These are phyloP conservation scores for Microplitis manilae DNA, from an alignment of 2,888 invertebrate genomes.

Conservation along the genomic window DNA sequence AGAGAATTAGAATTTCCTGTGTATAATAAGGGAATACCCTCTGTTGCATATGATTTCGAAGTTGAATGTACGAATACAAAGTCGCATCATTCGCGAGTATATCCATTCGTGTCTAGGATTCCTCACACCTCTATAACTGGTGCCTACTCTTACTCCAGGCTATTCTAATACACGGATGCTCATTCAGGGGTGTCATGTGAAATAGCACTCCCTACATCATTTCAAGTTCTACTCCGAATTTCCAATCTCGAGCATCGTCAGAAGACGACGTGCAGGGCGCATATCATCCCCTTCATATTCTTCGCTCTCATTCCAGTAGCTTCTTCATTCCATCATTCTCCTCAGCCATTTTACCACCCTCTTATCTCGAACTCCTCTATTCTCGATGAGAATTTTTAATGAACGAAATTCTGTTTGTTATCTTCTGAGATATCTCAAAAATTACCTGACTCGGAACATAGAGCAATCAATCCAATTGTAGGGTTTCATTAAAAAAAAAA, in stretches of 20 bases:
- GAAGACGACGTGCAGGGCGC: constrained; percentile 11
- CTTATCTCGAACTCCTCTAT: not conserved
- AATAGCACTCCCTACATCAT: constrained; percentile 41
- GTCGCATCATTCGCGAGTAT: constrained; percentile 19
- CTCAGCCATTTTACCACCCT: not conserved
- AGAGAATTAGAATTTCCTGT: constrained; percentile 17
- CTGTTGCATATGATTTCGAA: constrained; percentile 32
- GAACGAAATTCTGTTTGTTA: not conserved
- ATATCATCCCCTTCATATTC: constrained; percentile 5
- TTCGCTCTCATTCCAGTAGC: not conserved
- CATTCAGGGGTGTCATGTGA: constrained; percentile 43
- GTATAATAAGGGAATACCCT: constrained; percentile 1
- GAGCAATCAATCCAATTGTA: too few species aligned
- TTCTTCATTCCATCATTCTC: not conserved
- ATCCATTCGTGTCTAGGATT: constrained; percentile 28
- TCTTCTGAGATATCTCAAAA: not conserved
- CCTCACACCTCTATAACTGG: not conserved
- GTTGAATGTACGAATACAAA: constrained; percentile 33
- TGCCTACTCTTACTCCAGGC: constrained; percentile 19
- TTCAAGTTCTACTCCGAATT: constrained; percentile 45
- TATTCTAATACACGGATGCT: constrained; percentile 41
- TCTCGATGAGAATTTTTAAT: not conserved
- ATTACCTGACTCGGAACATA: too few species aligned
- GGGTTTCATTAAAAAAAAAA: too few species aligned
- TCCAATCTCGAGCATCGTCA: constrained; percentile 36